Base-by-base conservation (phyloP, 2,888 invertebrate genomes). In the Caenorhabditis sp. region DNA sequence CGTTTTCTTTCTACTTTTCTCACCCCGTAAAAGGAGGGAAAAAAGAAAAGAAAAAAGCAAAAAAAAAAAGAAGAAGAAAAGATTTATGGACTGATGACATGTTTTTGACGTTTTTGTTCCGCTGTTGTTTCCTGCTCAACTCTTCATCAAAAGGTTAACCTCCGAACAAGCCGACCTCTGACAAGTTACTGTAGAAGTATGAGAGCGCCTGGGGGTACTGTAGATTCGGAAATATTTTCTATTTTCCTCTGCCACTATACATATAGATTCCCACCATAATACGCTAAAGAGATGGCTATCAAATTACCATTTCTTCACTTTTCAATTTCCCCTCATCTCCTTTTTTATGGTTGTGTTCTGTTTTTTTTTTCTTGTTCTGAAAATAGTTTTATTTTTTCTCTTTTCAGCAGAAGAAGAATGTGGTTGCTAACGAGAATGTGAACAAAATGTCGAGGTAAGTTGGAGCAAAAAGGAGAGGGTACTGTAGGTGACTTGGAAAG, bases 21-120 rank as follows among this genome's bases (percentile, higher is more conserved):
- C 43, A 43, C 43, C 43, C 43, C 43, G 43, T 43, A 60, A 60
- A 49, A 58, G 31, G 53, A 24, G 8, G 24, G 54, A 21, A 36
- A 43, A 58, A n/a, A 31, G 17, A 23, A 19, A 17, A 57, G 27
- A 51, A 55, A 58, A 49, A 49, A 24, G 54, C 51, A n/a, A n/a
- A n/a, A n/a, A n/a, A n/a, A n/a, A n/a, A n/a, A n/a, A n/a, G 59
- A 43, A 37, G 60, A 53, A 36, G 43, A 43, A 43, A 43, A 43
- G 43, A 43, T 43, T 43, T 43, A 43, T 43, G 43, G 43, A 43
- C 43, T 43, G 43, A 43, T 17, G 43, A 43, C 43, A 43, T 43
- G 12, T 43, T 43, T 43, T 43, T 43, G 12, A 17, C 12, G 14
- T 17, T 43, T 43, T 43, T 17, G 5, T 43, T 43, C 3, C 10